A percentile compares a stretch with the other conserved stretches of the same genome.
phyloP scores from a whole-genome alignment of 2,113 vertebrate species.

The Pomatostomus ruficeps region DNA sequence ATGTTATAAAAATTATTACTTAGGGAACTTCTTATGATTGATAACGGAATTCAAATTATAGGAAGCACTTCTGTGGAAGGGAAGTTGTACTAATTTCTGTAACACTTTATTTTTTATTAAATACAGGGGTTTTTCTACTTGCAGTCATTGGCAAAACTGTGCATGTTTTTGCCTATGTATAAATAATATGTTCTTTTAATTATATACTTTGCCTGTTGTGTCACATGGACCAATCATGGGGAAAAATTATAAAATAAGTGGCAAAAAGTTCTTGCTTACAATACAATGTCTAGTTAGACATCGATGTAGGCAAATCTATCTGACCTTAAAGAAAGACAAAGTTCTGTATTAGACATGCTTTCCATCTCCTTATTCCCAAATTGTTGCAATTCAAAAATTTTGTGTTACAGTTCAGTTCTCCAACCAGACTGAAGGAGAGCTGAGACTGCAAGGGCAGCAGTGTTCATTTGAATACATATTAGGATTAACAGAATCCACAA shows the following conservation, averaged over 20 bases:
- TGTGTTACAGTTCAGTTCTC: background rate
- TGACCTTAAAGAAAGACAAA: background rate
- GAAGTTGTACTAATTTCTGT: background rate
- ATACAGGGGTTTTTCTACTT: background rate
- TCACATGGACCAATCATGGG: background rate
- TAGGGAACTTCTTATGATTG: background rate
- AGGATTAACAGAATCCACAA: background rate
- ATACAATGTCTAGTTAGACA: background rate
- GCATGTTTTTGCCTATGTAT: background rate
- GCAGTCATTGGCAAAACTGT: background rate
- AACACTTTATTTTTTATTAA: background rate
- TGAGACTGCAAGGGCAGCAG: background rate
- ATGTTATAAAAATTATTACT: background rate
- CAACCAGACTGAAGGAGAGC: background rate
- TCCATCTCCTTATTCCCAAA: background rate
- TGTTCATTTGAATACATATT: background rate
- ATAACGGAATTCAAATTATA: background rate
- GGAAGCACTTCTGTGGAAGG: background rate
- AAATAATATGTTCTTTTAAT: background rate
- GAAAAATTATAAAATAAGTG: background rate
- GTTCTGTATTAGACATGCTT: background rate
- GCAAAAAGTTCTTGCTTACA: background rate
- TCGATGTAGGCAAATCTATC: background rate
- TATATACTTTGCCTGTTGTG: background rate
- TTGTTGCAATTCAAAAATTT: background rate